Evolutionary conservation across 2,113 vertebrate genomes (phyloP).

Genomic region (Etheostoma cragini): DNA sequence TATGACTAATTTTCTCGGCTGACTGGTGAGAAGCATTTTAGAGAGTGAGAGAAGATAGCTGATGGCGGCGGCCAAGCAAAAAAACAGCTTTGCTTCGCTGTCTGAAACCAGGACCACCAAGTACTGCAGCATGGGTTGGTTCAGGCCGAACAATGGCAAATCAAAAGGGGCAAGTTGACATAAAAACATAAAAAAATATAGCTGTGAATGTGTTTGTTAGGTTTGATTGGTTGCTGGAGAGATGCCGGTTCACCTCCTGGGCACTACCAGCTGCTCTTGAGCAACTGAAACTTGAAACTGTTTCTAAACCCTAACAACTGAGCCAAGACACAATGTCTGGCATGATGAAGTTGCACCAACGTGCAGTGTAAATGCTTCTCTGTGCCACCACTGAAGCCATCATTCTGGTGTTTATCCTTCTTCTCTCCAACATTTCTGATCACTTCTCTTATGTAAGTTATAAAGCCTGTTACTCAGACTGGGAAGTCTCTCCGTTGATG

Average conservation of each 20-base stretch:
- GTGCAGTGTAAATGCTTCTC: background rate
- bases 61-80: slow-evolving; percentile 1
- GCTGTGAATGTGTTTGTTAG: background rate
- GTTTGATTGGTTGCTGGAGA: too few relatives aligned
- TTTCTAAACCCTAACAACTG: slow-evolving; percentile 9
- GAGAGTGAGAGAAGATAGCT: slow-evolving; percentile 27
- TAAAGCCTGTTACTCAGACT: too few relatives aligned
- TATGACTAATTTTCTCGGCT: slow-evolving; percentile 60
- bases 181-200: background rate
- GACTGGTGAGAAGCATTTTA: slow-evolving; percentile 33
- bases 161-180: background rate
- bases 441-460: background rate
- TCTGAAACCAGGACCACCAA: slow-evolving; percentile 15
- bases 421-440: too few relatives aligned
- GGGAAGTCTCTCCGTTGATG: too few relatives aligned
- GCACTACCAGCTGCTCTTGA: too few relatives aligned
- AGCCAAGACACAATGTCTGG: slow-evolving; percentile 32
- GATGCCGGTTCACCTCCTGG: too few relatives aligned
- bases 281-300: too few relatives aligned
- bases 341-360: background rate
- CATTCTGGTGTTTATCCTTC: background rate
- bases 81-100: background rate
- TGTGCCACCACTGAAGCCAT: background rate
- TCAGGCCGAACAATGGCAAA: background rate
- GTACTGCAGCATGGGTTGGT: background rate